Evolutionary conservation across 92 coral and sea anemone genomes (phyloP).

Genomic region (Desmophyllum pertusum): DNA sequence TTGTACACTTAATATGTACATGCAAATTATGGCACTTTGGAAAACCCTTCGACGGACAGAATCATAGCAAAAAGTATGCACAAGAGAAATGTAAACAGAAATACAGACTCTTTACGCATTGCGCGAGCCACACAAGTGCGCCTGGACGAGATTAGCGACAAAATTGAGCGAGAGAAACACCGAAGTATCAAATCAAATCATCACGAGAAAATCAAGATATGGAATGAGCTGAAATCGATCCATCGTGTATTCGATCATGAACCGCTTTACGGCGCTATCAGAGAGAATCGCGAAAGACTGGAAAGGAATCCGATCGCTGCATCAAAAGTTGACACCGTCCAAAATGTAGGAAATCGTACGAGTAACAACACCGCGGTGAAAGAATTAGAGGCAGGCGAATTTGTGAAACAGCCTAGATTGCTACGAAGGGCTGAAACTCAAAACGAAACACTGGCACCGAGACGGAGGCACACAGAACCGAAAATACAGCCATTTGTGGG

Average conservation of each 20-base stretch:
- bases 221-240: slow-evolving; percentile 56
- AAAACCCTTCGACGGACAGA: background rate
- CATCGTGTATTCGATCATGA: slow-evolving; percentile 56
- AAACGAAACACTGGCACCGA: background rate
- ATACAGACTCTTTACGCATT: slow-evolving; percentile 41
- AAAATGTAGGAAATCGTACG: background rate
- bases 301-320: background rate
- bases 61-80: background rate
- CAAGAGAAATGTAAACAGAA: background rate
- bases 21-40: background rate
- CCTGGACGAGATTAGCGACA: slow-evolving; percentile 43
- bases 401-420: slow-evolving; percentile 5
- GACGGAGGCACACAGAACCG: background rate
- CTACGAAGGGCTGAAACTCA: slow-evolving; percentile 12
- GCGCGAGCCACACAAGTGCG: slow-evolving; percentile 47
- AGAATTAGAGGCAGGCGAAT: background rate
- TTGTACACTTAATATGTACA: background rate
- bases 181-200: slow-evolving; percentile 22
- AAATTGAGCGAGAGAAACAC: slow-evolving; percentile 51
- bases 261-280: slow-evolving; percentile 32
- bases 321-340: background rate
- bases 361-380: background rate
- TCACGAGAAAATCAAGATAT: slow-evolving; percentile 41
- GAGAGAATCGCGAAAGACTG: background rate
- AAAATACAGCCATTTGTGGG: background rate